Evolutionary conservation across 2,888 invertebrate genomes (phyloP).

Genomic region (Eustalomyia histrio): DNA sequence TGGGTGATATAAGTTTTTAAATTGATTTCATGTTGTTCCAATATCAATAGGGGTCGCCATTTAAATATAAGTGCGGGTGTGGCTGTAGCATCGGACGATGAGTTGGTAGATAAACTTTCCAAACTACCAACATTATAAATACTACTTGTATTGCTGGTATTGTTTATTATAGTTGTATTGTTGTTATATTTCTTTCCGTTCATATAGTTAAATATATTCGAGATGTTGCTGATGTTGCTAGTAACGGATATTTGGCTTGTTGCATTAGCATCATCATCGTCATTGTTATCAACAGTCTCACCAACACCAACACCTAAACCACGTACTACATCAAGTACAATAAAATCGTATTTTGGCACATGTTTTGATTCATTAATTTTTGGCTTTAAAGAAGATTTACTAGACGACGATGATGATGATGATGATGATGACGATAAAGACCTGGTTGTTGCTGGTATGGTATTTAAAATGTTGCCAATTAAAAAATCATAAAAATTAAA

Average conservation of each 20-base stretch:
- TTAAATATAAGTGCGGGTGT: conserved; percentile 67
- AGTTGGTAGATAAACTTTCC: conserved; percentile 17
- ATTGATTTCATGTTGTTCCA: conserved; percentile 75
- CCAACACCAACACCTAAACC: conserved; percentile 3
- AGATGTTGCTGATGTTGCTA: conserved; percentile 55
- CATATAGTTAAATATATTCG: conserved; percentile 26
- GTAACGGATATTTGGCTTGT: conserved; percentile 30
- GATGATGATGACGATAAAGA: background rate
- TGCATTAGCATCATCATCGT: conserved; percentile 32
- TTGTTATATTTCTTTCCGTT: conserved; percentile 16
- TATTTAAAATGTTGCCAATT: conserved; percentile 68
- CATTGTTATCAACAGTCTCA: conserved; percentile 16
- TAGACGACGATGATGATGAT: conserved; percentile 3
- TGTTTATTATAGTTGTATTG: conserved; percentile 19
- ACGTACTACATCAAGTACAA: conserved; percentile 78
- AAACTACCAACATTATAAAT: background rate
- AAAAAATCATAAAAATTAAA: conserved; percentile 79
- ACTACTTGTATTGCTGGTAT: background rate
- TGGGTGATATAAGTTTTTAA: conserved; percentile 76
- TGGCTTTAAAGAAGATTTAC: conserved; percentile 13
- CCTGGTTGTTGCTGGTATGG: conserved; percentile 1
- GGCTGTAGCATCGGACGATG: conserved; percentile 43
- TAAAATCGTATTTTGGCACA: conserved; percentile 77
- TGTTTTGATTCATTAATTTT: conserved; percentile 44
- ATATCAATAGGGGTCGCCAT: conserved; percentile 79